These are phyloP conservation scores for Entelurus aequoreus DNA, from an alignment of 2,113 vertebrate species.

Conservation along the genomic window DNA sequence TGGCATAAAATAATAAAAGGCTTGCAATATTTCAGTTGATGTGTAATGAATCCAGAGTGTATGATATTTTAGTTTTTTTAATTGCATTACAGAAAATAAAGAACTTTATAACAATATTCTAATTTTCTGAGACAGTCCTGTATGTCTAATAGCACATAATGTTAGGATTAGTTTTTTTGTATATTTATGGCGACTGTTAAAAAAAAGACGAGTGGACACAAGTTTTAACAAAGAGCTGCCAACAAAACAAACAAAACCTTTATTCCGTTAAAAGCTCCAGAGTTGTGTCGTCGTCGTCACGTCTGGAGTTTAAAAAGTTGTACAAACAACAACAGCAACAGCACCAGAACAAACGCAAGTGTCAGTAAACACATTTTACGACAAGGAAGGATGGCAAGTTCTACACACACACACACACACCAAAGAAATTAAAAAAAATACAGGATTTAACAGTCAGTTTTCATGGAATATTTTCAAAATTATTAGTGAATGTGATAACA, in stretches of 20 bases:
- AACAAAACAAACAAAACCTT: conserved; percentile 45
- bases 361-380: conserved; percentile 69
- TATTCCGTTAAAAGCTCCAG: conserved; percentile 65
- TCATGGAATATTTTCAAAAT: conserved; percentile 46
- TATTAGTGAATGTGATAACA: neutral
- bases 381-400: conserved; percentile 64
- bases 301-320: conserved; percentile 44
- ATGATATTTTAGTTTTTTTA: no score
- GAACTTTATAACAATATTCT: no score
- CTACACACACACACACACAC: conserved; percentile 20
- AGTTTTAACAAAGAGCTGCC: conserved; percentile 68
- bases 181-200: no score
- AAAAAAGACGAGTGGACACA: conserved; percentile 32
- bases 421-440: conserved; percentile 23
- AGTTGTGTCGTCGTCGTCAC: conserved; percentile 22
- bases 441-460: conserved; percentile 72
- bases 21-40: no score
- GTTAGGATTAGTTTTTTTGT: no score
- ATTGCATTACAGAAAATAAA: no score
- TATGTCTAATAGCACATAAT: no score
- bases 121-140: no score
- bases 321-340: conserved; percentile 61
- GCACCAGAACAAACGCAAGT: conserved; percentile 55
- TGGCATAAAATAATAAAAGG: no score
- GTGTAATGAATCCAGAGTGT: no score